A percentile compares a stretch with the other conserved stretches of the same genome.
Evolutionary conservation across 35 echinoderm and acorn worm genomes (phyloP).

Genomic region (Holothuria glaberrima): DNA sequence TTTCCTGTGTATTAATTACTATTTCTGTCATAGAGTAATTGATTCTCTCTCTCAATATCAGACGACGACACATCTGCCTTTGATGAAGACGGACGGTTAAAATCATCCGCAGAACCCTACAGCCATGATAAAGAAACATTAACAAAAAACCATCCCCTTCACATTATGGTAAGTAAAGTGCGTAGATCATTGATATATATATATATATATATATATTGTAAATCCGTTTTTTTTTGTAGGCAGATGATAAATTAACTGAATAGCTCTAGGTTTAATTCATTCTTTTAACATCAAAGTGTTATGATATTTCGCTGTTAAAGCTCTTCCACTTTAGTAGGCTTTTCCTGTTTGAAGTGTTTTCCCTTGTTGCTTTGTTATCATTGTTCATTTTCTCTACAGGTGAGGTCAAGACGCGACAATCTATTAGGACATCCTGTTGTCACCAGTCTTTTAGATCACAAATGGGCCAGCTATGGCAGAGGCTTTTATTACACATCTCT

Average conservation of each 20-base stretch:
- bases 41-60: background rate
- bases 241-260: no score
- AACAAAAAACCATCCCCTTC: conserved; percentile 89
- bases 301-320: no score
- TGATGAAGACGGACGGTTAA: conserved; percentile 71
- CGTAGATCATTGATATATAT: no score
- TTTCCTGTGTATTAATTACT: no score
- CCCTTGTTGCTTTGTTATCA: background rate
- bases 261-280: background rate
- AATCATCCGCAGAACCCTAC: conserved; percentile 60
- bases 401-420: conserved; percentile 76
- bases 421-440: conserved; percentile 90
- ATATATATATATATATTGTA: no score
- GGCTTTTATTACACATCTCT: conserved; percentile 92
- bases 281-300: no score
- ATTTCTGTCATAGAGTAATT: no score
- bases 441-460: conserved; percentile 83
- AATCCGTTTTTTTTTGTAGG: no score
- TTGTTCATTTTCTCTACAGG: no score
- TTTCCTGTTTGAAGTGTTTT: no score
- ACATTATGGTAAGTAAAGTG: conserved; percentile 81
- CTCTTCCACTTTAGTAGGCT: no score
- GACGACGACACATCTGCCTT: conserved; percentile 68
- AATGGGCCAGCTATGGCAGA: conserved; percentile 93
- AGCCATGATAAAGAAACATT: conserved; percentile 64